These are phyloP conservation scores for Perizoma flavofasciatum DNA, from an alignment of 2,888 invertebrate species.

Conservation along the genomic window DNA sequence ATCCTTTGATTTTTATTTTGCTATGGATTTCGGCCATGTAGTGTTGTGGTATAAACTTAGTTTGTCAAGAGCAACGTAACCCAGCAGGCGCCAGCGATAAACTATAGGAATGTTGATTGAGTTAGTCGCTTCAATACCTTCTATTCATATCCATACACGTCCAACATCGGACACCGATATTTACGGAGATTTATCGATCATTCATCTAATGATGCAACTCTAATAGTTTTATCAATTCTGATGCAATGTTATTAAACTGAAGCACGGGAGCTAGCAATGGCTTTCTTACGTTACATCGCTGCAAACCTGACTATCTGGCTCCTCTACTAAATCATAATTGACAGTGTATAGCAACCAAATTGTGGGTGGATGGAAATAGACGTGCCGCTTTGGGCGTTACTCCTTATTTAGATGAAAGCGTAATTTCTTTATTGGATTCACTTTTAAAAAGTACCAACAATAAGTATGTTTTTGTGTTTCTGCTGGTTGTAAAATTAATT, in stretches of 20 bases:
- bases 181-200: conserved; percentile 37
- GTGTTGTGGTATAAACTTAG: not conserved
- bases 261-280: conserved; percentile 3
- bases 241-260: conserved; percentile 30
- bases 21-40: too few relatives aligned
- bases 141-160: conserved; percentile 32
- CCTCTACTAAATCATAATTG: too few relatives aligned
- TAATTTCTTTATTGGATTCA: not conserved
- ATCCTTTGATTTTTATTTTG: too few relatives aligned
- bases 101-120: conserved; percentile 61
- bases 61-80: conserved; percentile 3
- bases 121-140: conserved; percentile 44
- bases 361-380: too few relatives aligned
- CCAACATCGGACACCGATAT: conserved; percentile 19
- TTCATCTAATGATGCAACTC: conserved; percentile 37
- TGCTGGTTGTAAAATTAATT: too few relatives aligned
- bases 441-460: too few relatives aligned
- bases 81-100: conserved; percentile 19
- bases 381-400: too few relatives aligned
- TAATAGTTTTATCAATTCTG: conserved; percentile 32
- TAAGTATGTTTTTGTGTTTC: too few relatives aligned
- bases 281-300: not conserved
- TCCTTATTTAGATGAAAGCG: not conserved
- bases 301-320: too few relatives aligned
- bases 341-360: too few relatives aligned